phyloP scores from a whole-genome alignment of 1,140 invertebrate species.

The Pseudomyrmex sp. region DNA sequence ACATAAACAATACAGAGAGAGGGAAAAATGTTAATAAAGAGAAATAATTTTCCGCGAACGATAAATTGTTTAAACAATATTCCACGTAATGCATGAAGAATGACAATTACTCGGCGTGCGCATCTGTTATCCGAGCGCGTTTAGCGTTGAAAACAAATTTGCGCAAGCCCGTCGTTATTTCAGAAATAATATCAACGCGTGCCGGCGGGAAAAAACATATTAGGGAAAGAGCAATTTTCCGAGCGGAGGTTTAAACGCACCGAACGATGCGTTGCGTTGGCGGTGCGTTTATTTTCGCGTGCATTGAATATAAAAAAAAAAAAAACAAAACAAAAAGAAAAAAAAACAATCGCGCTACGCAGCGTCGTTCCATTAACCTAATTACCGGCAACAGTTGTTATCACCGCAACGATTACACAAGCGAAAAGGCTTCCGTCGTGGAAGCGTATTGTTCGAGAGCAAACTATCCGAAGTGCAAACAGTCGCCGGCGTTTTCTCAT shows the following conservation, averaged over 20 bases:
- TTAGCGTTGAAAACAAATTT: conserved; percentile 52
- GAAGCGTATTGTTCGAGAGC: conserved; percentile 27
- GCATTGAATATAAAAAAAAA: conserved; percentile 12
- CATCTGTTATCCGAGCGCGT: conserved; percentile 22
- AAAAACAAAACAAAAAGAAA: too few species aligned
- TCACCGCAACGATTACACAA: conserved; percentile 45
- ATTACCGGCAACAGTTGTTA: conserved; percentile 57
- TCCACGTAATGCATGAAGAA: background rate
- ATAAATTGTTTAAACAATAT: conserved; percentile 53
- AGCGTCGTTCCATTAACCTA: conserved; percentile 69
- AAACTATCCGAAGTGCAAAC: conserved; percentile 41
- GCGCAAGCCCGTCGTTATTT: conserved; percentile 22
- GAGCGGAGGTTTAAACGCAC: background rate
- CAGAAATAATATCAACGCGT: conserved; percentile 16
- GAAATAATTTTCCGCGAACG: background rate
- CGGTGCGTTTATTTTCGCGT: background rate
- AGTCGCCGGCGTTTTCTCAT: conserved; percentile 40
- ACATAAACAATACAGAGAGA: background rate
- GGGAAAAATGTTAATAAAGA: background rate
- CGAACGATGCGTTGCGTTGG: conserved; percentile 10
- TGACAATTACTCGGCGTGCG: conserved; percentile 33
- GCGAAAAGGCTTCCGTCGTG: conserved; percentile 45
- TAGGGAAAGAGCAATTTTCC: conserved; percentile 9
- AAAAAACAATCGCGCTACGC: conserved; percentile 18
- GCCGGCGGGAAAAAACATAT: background rate